Percentiles rank a stretch among this genome's conserved stretches.
phyloP scores from a whole-genome alignment of 2,888 invertebrate species.

The Apotomis capreana region DNA sequence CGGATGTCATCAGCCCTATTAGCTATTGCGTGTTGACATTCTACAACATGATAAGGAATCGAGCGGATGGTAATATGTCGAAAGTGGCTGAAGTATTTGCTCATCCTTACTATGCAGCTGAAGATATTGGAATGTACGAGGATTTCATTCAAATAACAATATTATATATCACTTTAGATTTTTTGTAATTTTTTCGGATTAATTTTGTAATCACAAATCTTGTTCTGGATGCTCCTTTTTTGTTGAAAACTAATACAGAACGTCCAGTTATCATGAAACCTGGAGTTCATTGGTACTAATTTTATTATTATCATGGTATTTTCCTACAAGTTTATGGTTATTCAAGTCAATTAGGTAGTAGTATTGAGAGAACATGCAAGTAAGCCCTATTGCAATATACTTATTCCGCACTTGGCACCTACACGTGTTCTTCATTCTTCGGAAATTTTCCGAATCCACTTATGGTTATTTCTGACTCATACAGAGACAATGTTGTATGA shows the following conservation, averaged over 20 bases:
- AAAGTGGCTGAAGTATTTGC: conserved; percentile 58
- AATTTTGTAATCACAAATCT: too few relatives aligned
- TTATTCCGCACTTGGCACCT: neutral
- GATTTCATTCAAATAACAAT: too few relatives aligned
- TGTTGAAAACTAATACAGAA: too few relatives aligned
- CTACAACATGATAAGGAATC: conserved; percentile 64
- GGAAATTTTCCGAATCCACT: conserved; percentile 13
- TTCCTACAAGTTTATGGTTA: too few relatives aligned
- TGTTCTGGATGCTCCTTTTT: too few relatives aligned
- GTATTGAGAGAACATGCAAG: neutral
- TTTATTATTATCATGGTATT: too few relatives aligned
- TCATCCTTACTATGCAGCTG: conserved; percentile 6
- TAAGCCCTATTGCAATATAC: neutral
- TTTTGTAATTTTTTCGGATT: too few relatives aligned
- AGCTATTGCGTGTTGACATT: conserved; percentile 63
- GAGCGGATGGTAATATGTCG: conserved; percentile 53
- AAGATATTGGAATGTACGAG: too few relatives aligned
- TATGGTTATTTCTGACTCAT: conserved; percentile 35
- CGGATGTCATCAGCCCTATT: conserved; percentile 52
- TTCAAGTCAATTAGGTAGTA: too few relatives aligned
- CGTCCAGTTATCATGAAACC: too few relatives aligned
- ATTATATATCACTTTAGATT: too few relatives aligned
- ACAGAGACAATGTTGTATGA: conserved; percentile 16
- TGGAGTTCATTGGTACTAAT: too few relatives aligned
- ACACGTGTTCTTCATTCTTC: neutral